Evolutionary conservation across 2,113 vertebrate species (phyloP), one percentile per base, ranked within the genome.

Genomic region (Crotalus viridis): DNA sequence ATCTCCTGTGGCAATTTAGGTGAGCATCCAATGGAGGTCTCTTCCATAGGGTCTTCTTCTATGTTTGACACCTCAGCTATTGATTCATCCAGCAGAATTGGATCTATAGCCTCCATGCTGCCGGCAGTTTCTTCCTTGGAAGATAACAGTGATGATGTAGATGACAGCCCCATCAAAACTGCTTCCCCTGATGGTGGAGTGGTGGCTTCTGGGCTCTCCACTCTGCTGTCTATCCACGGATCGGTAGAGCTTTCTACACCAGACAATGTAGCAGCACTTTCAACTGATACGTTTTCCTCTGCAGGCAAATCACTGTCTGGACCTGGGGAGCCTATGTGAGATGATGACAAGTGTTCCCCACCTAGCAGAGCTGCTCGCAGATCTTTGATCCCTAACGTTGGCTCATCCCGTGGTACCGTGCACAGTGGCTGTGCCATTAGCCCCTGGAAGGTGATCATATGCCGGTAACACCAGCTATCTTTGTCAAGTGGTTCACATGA

Each of bases 401-500:
- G 92, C 85, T 93, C 95, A 6, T 96, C 94, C 0, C 95, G 93
- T 0, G 96, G 94, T 94, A 97, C 96, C 0, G 95, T 94, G 93
- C 94, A 95, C 93, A 96, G 90, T 0, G 95, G 89, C 64, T 90
- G 90, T 64, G 95, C 93, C 93, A 97, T 94, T 4, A 94, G 74
- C 48, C 95, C 94, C 0, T 95, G 96, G 90, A 95, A 95, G 90
- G 95, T 93, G 46, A 95, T 97, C 59, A 91, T 85, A 90, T 93
- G 96, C 26, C 95, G 94, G 93, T 96, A 94, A 56, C 96, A 97
- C 74, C 97, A 97, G 90, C 96, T 96, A 91, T 96, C 96, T 0
- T 95, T 93, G 10, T 94, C 96, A 55, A 28, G 93, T 51, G 91
- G 91, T 54, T 96, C 94, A 0, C 92, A 93, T 24, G 93, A 57